phyloP scores from a whole-genome alignment of 2,113 vertebrate genomes.

The Thunnus thynnus region DNA sequence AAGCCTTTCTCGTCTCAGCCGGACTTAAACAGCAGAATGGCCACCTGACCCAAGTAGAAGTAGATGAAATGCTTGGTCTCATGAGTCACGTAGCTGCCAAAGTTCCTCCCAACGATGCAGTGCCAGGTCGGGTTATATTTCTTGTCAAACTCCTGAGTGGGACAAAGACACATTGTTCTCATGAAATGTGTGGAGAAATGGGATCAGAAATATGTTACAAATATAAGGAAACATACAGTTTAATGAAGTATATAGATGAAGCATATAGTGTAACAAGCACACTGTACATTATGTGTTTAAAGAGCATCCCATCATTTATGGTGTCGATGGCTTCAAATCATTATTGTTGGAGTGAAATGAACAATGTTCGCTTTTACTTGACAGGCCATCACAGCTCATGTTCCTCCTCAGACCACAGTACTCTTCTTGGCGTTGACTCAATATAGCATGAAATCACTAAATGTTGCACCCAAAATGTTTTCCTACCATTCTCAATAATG shows the following conservation, averaged over 20 bases:
- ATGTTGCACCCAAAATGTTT: background rate
- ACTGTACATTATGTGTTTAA: no score
- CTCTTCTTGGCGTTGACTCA: no score
- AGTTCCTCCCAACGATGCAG: constrained; percentile 98
- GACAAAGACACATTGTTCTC: constrained; percentile 24
- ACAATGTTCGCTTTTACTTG: no score
- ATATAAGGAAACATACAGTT: no score
- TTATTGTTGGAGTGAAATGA: no score
- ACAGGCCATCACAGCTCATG: no score
- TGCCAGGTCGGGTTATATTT: constrained; percentile 99
- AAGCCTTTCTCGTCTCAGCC: constrained; percentile 83
- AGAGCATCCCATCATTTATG: no score
- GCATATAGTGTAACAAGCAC: no score
- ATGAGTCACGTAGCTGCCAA: constrained; percentile 98
- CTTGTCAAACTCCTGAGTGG: constrained; percentile 95
- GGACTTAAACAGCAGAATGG: constrained; percentile 98
- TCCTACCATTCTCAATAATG: no score
- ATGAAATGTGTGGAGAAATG: background rate
- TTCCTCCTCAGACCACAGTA: no score
- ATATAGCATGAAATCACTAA: background rate
- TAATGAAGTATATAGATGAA: no score
- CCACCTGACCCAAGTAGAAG: constrained; percentile 99
- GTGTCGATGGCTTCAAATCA: no score
- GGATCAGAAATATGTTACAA: background rate
- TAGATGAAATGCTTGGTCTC: constrained; percentile 99